Base-by-base conservation (phyloP, 2,113 vertebrate species). In the Probosciger aterrimus region DNA sequence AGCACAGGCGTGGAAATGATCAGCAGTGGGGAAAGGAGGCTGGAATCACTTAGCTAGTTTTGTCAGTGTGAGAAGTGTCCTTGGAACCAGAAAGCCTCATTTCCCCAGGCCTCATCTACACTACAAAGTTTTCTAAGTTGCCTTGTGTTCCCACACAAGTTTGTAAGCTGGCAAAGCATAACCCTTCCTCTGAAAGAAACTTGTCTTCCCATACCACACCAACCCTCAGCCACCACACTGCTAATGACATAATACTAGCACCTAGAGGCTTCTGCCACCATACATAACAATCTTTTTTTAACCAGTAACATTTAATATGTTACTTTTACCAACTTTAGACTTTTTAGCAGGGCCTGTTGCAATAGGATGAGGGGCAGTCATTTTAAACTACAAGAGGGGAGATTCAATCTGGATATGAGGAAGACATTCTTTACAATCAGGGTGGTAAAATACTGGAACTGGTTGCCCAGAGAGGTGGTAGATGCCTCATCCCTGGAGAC, bases 101-200 rank as follows among this genome's bases (percentile, higher is more conserved):
- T 95, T 92, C 91, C 76, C 93, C 92, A 30, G 92, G 82, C 82
- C 68, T 91, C 82, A 78, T 78, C 69, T 82, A 12, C 83, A 78
- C 55, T 68, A 83, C 64, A 64, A 15, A 92, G 49, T 78, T 92
- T 86, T 67, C 77, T 68, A 43, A 78, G 46, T 24, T 83, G 60
- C 43, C 37, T 46, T 11, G 1, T 64, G 71, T 74, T 96, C 47
- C 82, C 80, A 86, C 79, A 59, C 0, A 14, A 43, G 60, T 67
- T 83, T 67, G 46, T 84, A 50, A 92, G 18, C 28, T 67, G 73
- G 50, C 64, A 86, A 81, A 94, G 63, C 35, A 27, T 13, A 70
- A 24, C 31, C 53, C 18, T 57, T 59, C 33, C 44, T 87, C 68
- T 83, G 76, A 78, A 33, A 65, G n/a, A 74, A 86, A 35, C 16